Conservation (phyloP, 2,888 invertebrate genomes). For the Fragum whitleyi region DNA sequence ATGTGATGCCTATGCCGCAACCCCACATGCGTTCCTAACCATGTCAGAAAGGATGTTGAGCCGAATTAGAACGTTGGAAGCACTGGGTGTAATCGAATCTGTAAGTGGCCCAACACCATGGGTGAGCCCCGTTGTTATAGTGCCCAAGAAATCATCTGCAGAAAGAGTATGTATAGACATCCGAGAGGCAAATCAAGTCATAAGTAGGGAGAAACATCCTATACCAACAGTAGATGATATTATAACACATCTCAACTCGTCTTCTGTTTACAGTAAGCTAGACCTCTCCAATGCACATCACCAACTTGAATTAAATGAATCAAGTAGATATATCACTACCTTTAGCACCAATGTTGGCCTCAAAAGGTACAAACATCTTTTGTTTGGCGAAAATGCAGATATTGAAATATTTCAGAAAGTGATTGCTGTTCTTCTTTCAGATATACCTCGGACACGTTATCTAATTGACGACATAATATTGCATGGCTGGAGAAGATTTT, state of each 20-base stretch:
- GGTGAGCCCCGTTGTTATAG: conserved; percentile 71
- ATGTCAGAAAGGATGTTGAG: conserved; percentile 62
- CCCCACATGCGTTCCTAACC: conserved; percentile 62
- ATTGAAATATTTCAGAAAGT: conserved; percentile 43
- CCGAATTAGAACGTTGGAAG: too few species aligned
- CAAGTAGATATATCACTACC: conserved; percentile 64
- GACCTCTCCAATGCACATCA: conserved; percentile 66
- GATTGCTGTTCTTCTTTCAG: conserved; percentile 30
- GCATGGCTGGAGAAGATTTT: conserved; percentile 35
- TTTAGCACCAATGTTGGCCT: conserved; percentile 63
- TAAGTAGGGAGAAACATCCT: conserved; percentile 60
- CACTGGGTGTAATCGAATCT: conserved; percentile 69
- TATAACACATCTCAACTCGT: conserved; percentile 59
- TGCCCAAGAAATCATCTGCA: conserved; percentile 64
- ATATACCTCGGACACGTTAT: conserved; percentile 36
- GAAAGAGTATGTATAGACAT: conserved; percentile 70
- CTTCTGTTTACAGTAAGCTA: conserved; percentile 63
- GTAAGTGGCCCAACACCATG: conserved; percentile 74
- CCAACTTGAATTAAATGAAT: conserved; percentile 63
- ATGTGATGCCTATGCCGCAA: conserved; percentile 46
- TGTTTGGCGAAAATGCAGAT: conserved; percentile 41
- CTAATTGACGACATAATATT: conserved; percentile 36
- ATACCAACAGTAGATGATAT: conserved; percentile 68
- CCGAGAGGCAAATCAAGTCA: conserved; percentile 64
- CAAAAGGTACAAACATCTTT: conserved; percentile 33